These are phyloP conservation scores for Halichoerus grypus DNA, from an alignment of 2,113 vertebrate species.

Conservation along the genomic window DNA sequence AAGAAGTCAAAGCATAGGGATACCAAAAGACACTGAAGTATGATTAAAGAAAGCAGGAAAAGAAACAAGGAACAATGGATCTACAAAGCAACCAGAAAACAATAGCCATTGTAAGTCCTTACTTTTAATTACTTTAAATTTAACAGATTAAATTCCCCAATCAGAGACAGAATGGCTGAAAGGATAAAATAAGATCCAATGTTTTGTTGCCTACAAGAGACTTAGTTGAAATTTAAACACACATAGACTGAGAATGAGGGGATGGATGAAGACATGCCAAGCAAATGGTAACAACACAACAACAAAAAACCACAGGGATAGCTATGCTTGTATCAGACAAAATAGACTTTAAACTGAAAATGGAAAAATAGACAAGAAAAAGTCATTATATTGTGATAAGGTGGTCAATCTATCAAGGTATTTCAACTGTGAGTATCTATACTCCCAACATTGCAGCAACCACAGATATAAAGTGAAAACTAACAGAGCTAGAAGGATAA, in stretches of 20 bases:
- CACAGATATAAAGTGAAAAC: neutral
- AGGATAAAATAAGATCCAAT: neutral
- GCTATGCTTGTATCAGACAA: neutral
- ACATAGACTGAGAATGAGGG: neutral
- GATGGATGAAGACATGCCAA: neutral
- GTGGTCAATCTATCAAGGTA: neutral
- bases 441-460: neutral
- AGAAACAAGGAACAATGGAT: neutral
- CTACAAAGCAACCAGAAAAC: neutral
- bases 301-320: neutral
- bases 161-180: neutral
- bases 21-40: neutral
- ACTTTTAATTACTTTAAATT: neutral
- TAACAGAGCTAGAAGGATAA: neutral
- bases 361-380: neutral
- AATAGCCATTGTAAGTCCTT: neutral
- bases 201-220: neutral
- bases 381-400: neutral
- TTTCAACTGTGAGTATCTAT: neutral
- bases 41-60: neutral
- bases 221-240: neutral
- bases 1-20: neutral
- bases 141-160: neutral
- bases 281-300: neutral
- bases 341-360: neutral